Conservation (phyloP, 2,888 invertebrate genomes). For the Catocala nupta region DNA sequence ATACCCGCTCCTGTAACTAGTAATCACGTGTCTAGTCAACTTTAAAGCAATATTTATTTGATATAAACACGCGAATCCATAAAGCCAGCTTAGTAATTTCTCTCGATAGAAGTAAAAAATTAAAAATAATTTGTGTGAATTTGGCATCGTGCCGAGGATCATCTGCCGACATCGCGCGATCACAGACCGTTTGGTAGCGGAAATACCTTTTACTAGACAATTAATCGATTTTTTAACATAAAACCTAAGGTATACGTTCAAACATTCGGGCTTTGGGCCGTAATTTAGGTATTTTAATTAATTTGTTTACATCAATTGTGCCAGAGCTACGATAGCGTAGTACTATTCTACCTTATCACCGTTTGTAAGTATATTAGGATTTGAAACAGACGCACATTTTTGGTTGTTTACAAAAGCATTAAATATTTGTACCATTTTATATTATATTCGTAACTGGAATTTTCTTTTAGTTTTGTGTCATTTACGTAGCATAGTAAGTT, state of each 20-base stretch:
- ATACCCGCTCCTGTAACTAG: too few relatives aligned
- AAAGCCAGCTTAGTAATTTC: conserved; percentile 21
- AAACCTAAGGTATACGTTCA: not conserved
- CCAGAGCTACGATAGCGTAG: not conserved
- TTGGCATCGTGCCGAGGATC: conserved; percentile 51
- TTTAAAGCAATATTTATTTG: not conserved
- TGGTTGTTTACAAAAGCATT: too few relatives aligned
- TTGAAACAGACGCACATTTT: too few relatives aligned
- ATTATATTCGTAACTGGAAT: too few relatives aligned
- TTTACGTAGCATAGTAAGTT: too few relatives aligned
- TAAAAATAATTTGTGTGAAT: conserved; percentile 43
- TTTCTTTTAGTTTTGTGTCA: too few relatives aligned
- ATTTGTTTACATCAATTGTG: conserved; percentile 16
- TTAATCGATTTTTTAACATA: conserved; percentile 23
- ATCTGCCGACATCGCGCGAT: conserved; percentile 34
- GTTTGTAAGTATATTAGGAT: too few relatives aligned
- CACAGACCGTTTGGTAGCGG: conserved; percentile 34
- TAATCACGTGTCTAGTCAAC: too few relatives aligned
- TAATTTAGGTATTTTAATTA: conserved; percentile 4
- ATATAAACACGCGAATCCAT: not conserved
- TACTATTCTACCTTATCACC: too few relatives aligned
- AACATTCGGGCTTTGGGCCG: not conserved
- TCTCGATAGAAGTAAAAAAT: conserved; percentile 37
- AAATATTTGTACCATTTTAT: too few relatives aligned
- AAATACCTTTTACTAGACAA: conserved; percentile 33